A percentile compares a stretch with the other conserved stretches of the same genome.
phyloP scores from a whole-genome alignment of 2,888 invertebrate genomes.

The Drosophila macrospina region DNA sequence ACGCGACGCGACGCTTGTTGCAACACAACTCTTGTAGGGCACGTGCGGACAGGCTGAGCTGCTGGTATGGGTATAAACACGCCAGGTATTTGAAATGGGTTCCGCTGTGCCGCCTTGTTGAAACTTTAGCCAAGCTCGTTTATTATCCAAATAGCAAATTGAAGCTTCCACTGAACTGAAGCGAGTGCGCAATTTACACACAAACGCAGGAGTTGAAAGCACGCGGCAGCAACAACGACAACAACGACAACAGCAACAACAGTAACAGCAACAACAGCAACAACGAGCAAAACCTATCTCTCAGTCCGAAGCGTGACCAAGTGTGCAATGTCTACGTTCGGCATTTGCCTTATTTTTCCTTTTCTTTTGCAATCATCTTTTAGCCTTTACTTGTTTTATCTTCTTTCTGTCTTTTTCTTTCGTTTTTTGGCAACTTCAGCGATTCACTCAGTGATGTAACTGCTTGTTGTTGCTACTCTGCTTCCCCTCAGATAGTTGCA shows the following conservation, averaged over 20 bases:
- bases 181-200: slow-evolving; percentile 31
- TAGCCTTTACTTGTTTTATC: slow-evolving; percentile 2
- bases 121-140: slow-evolving; percentile 58
- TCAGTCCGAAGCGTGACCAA: slow-evolving; percentile 50
- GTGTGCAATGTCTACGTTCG: slow-evolving; percentile 31
- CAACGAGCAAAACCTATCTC: slow-evolving; percentile 38
- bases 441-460: slow-evolving; percentile 52
- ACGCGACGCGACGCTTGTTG: too few species aligned
- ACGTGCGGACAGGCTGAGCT: slow-evolving; percentile 17
- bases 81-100: slow-evolving; percentile 64
- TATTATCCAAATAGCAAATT: slow-evolving; percentile 47
- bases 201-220: slow-evolving; percentile 34
- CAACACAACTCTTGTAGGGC: slow-evolving; percentile 12
- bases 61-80: slow-evolving; percentile 24
- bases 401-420: slow-evolving; percentile 2
- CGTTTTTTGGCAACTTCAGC: slow-evolving; percentile 38
- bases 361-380: slow-evolving; percentile 15
- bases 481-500: slow-evolving; percentile 14
- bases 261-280: slow-evolving; percentile 10
- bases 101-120: slow-evolving; percentile 53
- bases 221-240: slow-evolving; percentile 1
- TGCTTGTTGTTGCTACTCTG: slow-evolving; percentile 5
- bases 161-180: slow-evolving; percentile 24
- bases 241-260: slow-evolving; percentile 9
- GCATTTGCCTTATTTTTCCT: slow-evolving; percentile 2